Evolutionary conservation across 2,888 invertebrate genomes (phyloP), one percentile per base, ranked within the genome.

Genomic region (Tenthredo livida): DNA sequence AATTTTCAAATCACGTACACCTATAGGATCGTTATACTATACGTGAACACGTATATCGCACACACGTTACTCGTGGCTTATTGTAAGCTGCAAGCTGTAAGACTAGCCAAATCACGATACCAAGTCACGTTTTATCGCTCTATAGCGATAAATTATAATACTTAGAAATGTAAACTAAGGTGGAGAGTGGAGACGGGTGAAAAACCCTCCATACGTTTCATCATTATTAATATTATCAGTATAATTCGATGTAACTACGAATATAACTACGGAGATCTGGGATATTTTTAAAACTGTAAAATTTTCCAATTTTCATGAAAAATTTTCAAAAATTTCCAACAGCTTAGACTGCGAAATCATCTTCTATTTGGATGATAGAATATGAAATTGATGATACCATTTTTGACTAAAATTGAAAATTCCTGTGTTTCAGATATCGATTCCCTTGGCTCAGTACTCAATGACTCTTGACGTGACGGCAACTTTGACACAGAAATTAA

Each of bases 371-470:
- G 0, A 29, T 33, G 33, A 33, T 33, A 70, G 25, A 21, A 25
- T 3, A 61, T 25, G 2, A 12, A 61, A 9, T 25, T 3, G 0
- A 37, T 1, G 7, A 40, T 40, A 70, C 6, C 1, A 9, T 47
- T 21, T 25, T 0, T 47, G 12, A 25, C n/a, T 21, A 12, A 25
- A n/a, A 15, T 15, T 43, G n/a, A 73, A 43, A 43, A 54, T 75
- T 61, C 4, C 86, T 83, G 84, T 88, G 88, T 93, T 92, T 29
- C 92, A 97, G 96, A 94, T 96, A 86, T 95, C 96, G 47, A 96
- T 96, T 86, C 96, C 96, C 6, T 89, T 96, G 91, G 95, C 95
- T 9, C 95, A 95, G 90, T 92, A 94, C 77, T 88, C 89, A 43
- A 84, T 91, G 85, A 88, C 82, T 7, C 83, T 92, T 58, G 72